Evolutionary conservation across 2,797 vertebrate genomes (phyloP), one percentile per base, ranked within the genome.

Genomic region (Philypnodon macrostomus): DNA sequence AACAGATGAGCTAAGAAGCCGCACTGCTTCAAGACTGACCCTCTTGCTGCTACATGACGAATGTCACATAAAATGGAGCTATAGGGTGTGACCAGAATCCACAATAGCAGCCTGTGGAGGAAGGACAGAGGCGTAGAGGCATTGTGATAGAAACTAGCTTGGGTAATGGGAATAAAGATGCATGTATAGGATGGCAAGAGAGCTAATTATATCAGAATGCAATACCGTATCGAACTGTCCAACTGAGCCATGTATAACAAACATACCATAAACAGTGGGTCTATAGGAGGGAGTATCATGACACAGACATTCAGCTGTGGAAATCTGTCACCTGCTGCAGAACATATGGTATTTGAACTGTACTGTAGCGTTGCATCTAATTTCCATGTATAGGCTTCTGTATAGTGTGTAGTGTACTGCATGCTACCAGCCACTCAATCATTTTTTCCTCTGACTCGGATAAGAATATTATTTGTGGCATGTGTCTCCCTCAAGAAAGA

Each of bases 381-480:
- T 36, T 31, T 29, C 42, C 54, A 14, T 27, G 54, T n/a, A n/a
- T n/a, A n/a, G n/a, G n/a, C n/a, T n/a, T n/a, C n/a, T n/a, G n/a
- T n/a, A n/a, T n/a, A n/a, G n/a, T n/a, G n/a, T n/a, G n/a, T n/a
- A 58, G 16, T 31, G 3, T 31, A 50, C 11, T 21, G 47, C 57
- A 39, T 34, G 23, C 33, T 34, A 55, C 50, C 65, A 57, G 61
- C 56, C 61, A 38, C 49, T 56, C 27, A 10, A 19, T 58, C 53
- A n/a, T 7, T 13, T 46, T 59, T 19, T 59, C 50, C 58, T 53
- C 63, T 61, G 62, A 62, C 56, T 48, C 7, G 12, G 58, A 53
- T 56, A 69, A 55, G 67, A 66, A 68, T 57, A 80, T 70, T 36
- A 60, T 62, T 67, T 64, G 60, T 63, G 68, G 59, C 75, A 77